These are phyloP conservation scores for Conus canariensis DNA, from an alignment of 2,888 invertebrate species.

Conservation along the genomic window DNA sequence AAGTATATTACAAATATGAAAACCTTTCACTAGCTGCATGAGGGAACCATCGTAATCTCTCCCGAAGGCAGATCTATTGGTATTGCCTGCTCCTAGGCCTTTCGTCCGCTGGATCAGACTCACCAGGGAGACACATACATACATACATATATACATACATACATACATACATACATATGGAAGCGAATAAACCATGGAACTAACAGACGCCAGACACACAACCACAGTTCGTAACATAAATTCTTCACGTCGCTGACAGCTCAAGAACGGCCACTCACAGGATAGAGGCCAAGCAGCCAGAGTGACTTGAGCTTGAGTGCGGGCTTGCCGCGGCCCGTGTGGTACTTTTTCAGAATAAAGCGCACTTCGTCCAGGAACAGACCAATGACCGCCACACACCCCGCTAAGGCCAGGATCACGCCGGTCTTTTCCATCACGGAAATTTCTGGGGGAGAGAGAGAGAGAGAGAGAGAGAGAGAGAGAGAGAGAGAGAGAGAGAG, in stretches of 20 bases:
- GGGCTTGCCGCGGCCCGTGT: neutral
- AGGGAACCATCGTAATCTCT: no score
- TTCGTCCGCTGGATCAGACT: no score
- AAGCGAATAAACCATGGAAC: neutral
- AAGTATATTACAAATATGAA: no score
- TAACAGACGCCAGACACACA: neutral
- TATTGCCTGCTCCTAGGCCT: no score
- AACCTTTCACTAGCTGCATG: no score
- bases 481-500: slow-evolving; percentile 3
- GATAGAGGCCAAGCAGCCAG: slow-evolving; percentile 45
- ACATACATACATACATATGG: neutral
- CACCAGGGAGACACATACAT: neutral
- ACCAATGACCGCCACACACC: slow-evolving; percentile 14
- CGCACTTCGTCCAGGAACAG: slow-evolving; percentile 30
- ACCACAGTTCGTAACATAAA: no score
- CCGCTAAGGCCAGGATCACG: neutral
- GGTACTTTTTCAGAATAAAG: slow-evolving; percentile 30
- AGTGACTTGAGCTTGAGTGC: slow-evolving; percentile 24
- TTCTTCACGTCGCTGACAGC: neutral
- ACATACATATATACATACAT: neutral
- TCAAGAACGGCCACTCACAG: slow-evolving; percentile 29
- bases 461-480: neutral
- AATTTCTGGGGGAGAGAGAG: slow-evolving; percentile 5
- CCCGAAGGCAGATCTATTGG: no score
- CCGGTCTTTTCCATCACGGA: slow-evolving; percentile 22